Base-by-base conservation (phyloP, 2,113 vertebrate genomes). In the Ciconia maguari region DNA sequence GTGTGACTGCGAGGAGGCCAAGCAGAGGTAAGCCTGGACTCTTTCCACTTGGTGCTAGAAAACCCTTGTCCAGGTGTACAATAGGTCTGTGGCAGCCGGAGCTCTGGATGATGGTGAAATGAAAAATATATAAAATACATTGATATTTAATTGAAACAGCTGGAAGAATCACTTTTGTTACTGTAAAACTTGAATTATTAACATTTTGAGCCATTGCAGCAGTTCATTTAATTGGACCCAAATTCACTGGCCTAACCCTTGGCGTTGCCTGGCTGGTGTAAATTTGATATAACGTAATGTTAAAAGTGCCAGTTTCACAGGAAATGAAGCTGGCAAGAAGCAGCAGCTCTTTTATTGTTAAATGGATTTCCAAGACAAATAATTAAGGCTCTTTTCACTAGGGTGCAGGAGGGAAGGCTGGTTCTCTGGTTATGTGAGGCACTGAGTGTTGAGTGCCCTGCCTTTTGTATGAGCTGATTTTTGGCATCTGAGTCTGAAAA, bases 101-200 rank as follows among this genome's bases (percentile, higher is more conserved):
- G 57, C 38, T 54, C 42, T 58, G 52, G 38, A 5, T 71, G 77
- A 27, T 48, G 78, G 25, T 55, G 58, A 83, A 71, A 54, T 80
- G 41, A 79, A 92, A 75, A 48, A 14, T 44, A 15, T 4, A 4
- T 61, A 61, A 77, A 81, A 81, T 42, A 17, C 29, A 16, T 11
- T 42, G 51, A 21, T 72, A 30, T 46, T 94, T 94, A 72, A 91
- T 58, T 86, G 89, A 70, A 89, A 44, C 79, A 83, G 41, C 18
- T 79, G 62, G 34, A 76, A 64, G 36, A 66, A 69, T 83, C 26
- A 10, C 51, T 88, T 90, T 90, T 61, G 77, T 89, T 87, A 27
- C 86, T 77, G 38, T 60, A 79, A 90, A 93, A 49, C n/a, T 57
- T 80, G 92, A 89, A 66, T 95, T 89, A 72, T 79, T 83, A 92